These are phyloP conservation scores for Ctenosaura bakeri DNA, from an alignment of 2,797 vertebrate genomes.

Conservation along the genomic window DNA sequence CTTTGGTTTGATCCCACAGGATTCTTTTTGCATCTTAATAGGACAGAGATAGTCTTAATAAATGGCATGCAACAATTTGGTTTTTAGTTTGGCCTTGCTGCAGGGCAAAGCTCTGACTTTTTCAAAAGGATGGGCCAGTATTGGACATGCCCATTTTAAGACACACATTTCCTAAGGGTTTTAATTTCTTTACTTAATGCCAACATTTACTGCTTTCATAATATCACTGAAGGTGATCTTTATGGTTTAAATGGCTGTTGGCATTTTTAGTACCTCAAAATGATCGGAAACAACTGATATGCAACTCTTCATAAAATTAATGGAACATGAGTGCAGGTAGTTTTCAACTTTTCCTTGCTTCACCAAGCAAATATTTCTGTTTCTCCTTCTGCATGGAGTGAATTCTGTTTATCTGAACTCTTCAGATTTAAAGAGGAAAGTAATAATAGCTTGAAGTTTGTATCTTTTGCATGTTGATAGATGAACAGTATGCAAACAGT, in stretches of 20 bases:
- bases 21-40: too few relatives aligned
- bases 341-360: not conserved
- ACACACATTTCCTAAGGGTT: not conserved
- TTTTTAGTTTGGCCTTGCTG: not conserved
- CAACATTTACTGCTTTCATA: slow-evolving; percentile 27
- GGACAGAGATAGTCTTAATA: not conserved
- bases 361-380: slow-evolving; percentile 15
- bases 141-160: not conserved
- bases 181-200: slow-evolving; percentile 22
- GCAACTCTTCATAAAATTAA: slow-evolving; percentile 44
- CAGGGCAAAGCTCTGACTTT: not conserved
- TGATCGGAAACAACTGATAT: slow-evolving; percentile 35
- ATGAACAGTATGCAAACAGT: not conserved
- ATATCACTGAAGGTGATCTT: not conserved
- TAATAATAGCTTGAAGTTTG: not conserved
- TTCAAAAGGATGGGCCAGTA: not conserved
- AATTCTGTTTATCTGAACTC: slow-evolving; percentile 19
- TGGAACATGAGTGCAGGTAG: slow-evolving; percentile 2
- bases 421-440: slow-evolving; percentile 15
- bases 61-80: not conserved
- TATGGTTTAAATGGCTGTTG: slow-evolving; percentile 20
- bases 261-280: slow-evolving; percentile 16
- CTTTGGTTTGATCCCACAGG: too few relatives aligned
- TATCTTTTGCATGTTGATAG: slow-evolving; percentile 1
- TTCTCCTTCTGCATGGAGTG: not conserved